These are phyloP conservation scores for Polyploca ridens DNA, from an alignment of 2,888 invertebrate genomes.

Conservation along the genomic window DNA sequence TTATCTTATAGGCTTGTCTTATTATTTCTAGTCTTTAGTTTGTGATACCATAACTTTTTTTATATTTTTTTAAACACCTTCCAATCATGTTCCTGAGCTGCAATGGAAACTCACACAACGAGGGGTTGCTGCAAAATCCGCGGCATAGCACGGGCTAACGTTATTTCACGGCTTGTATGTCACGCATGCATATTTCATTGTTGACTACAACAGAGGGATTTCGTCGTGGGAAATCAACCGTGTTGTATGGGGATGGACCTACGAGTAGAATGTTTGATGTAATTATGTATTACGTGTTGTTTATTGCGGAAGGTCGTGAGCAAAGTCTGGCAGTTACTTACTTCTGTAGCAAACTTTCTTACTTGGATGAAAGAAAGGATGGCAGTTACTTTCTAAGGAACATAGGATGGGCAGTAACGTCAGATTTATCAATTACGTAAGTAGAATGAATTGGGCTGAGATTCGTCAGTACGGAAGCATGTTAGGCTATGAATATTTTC, in stretches of 20 bases:
- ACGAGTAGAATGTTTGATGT: conserved; percentile 32
- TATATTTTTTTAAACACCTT: too few relatives aligned
- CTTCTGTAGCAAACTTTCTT: too few relatives aligned
- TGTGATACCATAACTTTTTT: too few relatives aligned
- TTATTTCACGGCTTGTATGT: conserved; percentile 70
- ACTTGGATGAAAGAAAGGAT: too few relatives aligned
- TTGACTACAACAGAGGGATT: conserved; percentile 62
- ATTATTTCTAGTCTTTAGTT: too few relatives aligned
- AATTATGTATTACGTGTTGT: conserved; percentile 50
- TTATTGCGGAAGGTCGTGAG: conserved; percentile 32
- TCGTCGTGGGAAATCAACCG: conserved; percentile 70
- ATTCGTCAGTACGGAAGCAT: neutral
- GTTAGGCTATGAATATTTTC: neutral
- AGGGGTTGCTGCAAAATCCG: conserved; percentile 45
- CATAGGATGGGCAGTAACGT: neutral
- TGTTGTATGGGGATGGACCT: conserved; percentile 18
- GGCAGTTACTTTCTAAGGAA: neutral
- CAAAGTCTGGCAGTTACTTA: neutral
- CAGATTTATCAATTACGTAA: too few relatives aligned
- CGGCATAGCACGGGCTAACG: conserved; percentile 53
- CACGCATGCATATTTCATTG: conserved; percentile 78
- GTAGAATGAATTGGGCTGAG: too few relatives aligned
- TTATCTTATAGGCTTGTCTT: too few relatives aligned
- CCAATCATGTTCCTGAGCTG: conserved; percentile 22
- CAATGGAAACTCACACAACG: conserved; percentile 38